Percentiles rank a stretch among this genome's conserved stretches.
Evolutionary conservation across 2,888 invertebrate genomes (phyloP).

Genomic region (Scaptomyza parva): DNA sequence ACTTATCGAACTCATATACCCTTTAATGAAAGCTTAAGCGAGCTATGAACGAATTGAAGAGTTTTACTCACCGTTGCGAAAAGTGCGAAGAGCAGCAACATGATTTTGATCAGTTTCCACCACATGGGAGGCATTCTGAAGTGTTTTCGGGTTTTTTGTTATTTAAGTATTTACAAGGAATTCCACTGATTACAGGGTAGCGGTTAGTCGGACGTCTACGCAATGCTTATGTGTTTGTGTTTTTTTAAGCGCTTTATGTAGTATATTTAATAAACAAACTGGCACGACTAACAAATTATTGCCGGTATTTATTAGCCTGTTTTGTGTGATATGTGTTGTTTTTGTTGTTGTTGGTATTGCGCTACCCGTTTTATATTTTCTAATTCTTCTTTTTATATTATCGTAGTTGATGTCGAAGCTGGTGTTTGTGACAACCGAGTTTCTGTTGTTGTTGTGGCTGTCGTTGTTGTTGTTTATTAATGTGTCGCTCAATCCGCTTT

Average conservation of each 20-base stretch:
- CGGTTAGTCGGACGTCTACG: constrained; percentile 8
- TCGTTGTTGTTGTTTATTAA: constrained; percentile 51
- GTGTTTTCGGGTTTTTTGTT: background rate
- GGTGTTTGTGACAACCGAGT: constrained; percentile 20
- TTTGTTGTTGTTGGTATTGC: constrained; percentile 38
- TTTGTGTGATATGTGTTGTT: constrained; percentile 24
- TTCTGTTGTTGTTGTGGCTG: constrained; percentile 39
- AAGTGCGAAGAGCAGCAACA: constrained; percentile 62
- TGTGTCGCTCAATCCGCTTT: constrained; percentile 66
- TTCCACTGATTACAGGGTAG: constrained; percentile 34
- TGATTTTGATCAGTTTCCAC: constrained; percentile 60
- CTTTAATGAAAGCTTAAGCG: background rate
- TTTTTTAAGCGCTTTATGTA: constrained; percentile 44
- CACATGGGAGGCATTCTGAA: constrained; percentile 59
- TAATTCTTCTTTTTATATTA: constrained; percentile 32
- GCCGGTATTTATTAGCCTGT: constrained; percentile 58
- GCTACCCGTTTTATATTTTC: constrained; percentile 24
- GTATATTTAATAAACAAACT: constrained; percentile 71
- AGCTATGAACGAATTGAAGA: background rate
- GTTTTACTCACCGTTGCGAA: constrained; percentile 61
- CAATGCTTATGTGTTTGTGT: constrained; percentile 13
- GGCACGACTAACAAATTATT: constrained; percentile 71
- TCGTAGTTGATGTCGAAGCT: constrained; percentile 40
- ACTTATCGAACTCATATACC: background rate
- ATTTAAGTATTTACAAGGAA: background rate